phyloP scores from a whole-genome alignment of 2,888 invertebrate genomes.

The Phaedon cochleariae region DNA sequence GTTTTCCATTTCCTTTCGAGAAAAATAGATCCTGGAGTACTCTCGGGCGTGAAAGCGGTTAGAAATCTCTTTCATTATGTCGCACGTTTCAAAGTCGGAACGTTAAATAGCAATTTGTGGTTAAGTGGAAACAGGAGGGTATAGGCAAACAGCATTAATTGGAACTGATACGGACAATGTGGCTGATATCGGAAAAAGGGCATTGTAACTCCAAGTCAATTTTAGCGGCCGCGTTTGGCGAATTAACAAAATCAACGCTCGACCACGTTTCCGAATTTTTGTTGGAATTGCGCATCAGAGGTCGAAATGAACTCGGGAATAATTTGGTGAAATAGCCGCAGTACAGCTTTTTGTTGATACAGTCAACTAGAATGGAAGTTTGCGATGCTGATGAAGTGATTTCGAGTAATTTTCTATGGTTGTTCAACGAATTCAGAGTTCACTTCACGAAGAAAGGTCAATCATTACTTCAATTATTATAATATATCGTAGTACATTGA shows the following conservation, averaged over 20 bases:
- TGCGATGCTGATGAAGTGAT: too few species aligned
- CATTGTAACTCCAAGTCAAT: conserved; percentile 16
- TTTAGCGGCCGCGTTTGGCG: conserved; percentile 17
- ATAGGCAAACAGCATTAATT: conserved; percentile 34
- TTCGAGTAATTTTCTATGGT: too few species aligned
- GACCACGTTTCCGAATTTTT: conserved; percentile 15
- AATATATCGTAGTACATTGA: too few species aligned
- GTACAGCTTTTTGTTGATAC: too few species aligned
- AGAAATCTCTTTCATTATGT: conserved; percentile 3
- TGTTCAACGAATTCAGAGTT: too few species aligned
- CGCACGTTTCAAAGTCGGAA: conserved; percentile 16
- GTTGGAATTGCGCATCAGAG: background rate
- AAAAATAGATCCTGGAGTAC: background rate
- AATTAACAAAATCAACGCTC: conserved; percentile 32
- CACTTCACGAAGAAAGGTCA: too few species aligned
- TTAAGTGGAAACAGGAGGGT: conserved; percentile 25
- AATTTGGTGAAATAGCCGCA: background rate
- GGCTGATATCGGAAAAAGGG: conserved; percentile 21
- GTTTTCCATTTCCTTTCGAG: background rate
- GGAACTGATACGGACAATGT: conserved; percentile 31
- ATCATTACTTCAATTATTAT: too few species aligned
- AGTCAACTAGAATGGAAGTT: too few species aligned
- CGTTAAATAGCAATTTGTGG: conserved; percentile 31
- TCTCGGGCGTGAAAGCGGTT: background rate
- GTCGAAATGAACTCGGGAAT: background rate